phyloP scores from a whole-genome alignment of 2,888 invertebrate genomes.

The Heteropelma amictum region DNA sequence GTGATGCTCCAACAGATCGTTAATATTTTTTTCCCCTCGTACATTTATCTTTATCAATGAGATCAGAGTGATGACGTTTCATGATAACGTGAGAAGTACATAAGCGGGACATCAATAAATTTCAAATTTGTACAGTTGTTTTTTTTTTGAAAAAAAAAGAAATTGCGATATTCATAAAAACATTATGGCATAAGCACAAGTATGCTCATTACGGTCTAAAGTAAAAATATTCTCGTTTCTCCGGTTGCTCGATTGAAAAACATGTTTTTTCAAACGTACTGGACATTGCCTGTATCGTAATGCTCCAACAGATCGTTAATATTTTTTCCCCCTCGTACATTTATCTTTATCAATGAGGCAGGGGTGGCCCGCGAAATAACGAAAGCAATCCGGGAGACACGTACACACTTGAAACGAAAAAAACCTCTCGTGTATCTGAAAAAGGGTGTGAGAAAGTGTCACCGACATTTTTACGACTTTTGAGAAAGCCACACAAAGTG shows the following conservation, averaged over 20 bases:
- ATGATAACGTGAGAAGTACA: conserved; percentile 9
- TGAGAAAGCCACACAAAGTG: conserved; percentile 53
- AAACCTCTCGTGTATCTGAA: conserved; percentile 22
- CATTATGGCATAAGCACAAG: neutral
- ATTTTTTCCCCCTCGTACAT: neutral
- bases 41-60: conserved; percentile 29
- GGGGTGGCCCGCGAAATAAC: conserved; percentile 33
- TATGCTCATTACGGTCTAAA: neutral
- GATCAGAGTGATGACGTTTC: neutral
- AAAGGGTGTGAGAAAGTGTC: conserved; percentile 54
- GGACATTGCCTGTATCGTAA: neutral
- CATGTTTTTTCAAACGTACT: conserved; percentile 6
- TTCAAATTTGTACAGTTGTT: neutral
- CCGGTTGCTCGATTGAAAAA: neutral
- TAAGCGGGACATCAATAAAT: no score
- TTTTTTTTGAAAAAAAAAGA: neutral
- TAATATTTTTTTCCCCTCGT: conserved; percentile 1
- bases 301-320: conserved; percentile 22
- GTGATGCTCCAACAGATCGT: conserved; percentile 11
- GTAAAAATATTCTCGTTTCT: neutral
- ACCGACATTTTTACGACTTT: conserved; percentile 52
- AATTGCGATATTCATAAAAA: neutral
- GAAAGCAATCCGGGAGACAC: conserved; percentile 34
- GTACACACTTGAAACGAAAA: conserved; percentile 27
- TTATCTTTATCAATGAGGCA: conserved; percentile 29